Percentiles rank a stretch among this genome's conserved stretches.
Evolutionary conservation across 2,113 vertebrate species (phyloP).

Genomic region (Platysternon megacephalum): DNA sequence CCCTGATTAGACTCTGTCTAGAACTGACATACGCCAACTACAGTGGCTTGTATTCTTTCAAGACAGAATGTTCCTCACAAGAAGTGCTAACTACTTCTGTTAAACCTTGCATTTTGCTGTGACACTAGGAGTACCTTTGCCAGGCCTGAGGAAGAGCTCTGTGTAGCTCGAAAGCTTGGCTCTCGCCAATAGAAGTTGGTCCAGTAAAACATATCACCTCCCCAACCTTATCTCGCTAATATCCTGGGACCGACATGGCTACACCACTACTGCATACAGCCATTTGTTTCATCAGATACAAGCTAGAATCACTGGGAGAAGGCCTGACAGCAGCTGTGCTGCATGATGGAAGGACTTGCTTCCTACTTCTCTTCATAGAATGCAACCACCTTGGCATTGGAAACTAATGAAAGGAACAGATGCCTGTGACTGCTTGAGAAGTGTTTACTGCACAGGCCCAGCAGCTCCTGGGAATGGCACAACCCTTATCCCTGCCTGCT

Average conservation of each 20-base stretch:
- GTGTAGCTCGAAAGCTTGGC: not conserved
- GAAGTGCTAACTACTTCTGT: not conserved
- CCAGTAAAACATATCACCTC: not conserved
- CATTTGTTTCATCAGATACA: not conserved
- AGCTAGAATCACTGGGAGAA: not conserved
- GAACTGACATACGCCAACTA: not conserved
- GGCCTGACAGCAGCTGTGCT: not conserved
- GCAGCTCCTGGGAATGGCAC: not conserved
- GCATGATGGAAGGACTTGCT: not conserved
- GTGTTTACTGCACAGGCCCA: not conserved
- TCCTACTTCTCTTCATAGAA: not conserved
- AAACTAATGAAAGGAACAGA: not conserved
- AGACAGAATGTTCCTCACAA: not conserved
- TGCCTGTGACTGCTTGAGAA: not conserved
- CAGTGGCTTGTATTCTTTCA: not conserved
- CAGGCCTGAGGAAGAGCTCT: not conserved
- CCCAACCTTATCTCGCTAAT: not conserved
- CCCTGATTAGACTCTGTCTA: not conserved
- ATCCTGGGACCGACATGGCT: not conserved
- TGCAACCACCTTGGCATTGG: fast-evolving
- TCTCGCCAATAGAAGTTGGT: not conserved
- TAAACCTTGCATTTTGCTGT: not conserved
- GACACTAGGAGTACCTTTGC: too few species aligned
- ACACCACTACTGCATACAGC: not conserved
- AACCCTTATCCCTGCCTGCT: not conserved